Evolutionary conservation across 2,888 invertebrate genomes (phyloP).

Genomic region (Meteorus cinctellus): DNA sequence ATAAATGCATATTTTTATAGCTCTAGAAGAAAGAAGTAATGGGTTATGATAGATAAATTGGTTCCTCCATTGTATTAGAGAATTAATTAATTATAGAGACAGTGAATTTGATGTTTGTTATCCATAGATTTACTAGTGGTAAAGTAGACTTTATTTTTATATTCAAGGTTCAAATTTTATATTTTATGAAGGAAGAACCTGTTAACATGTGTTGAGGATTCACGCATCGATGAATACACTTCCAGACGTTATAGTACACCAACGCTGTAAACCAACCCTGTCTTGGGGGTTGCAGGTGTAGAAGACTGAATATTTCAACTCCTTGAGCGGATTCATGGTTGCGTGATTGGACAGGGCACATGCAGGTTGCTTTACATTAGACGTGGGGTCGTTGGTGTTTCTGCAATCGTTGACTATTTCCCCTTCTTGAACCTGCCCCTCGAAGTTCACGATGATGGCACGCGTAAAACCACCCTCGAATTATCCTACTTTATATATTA

Average conservation of each 20-base stretch:
- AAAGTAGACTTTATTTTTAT: too few relatives aligned
- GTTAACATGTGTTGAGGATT: constrained; percentile 66
- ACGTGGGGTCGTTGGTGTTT: constrained; percentile 42
- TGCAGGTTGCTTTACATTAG: constrained; percentile 45
- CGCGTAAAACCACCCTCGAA: constrained; percentile 11
- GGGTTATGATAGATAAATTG: too few relatives aligned
- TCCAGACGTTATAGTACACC: constrained; percentile 38
- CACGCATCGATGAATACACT: constrained; percentile 62
- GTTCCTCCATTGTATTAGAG: too few relatives aligned
- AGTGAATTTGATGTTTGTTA: too few relatives aligned
- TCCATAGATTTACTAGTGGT: too few relatives aligned
- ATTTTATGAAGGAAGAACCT: constrained; percentile 17
- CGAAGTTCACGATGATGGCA: background rate
- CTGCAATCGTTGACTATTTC: background rate
- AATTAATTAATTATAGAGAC: too few relatives aligned
- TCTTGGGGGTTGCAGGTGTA: constrained; percentile 73
- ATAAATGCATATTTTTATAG: background rate
- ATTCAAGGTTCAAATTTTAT: background rate
- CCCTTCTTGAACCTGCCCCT: background rate
- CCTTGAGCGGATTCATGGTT: constrained; percentile 70
- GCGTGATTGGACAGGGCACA: constrained; percentile 64
- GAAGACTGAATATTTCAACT: constrained; percentile 32
- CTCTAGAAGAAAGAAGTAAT: too few relatives aligned
- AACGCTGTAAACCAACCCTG: constrained; percentile 53
- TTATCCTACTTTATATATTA: constrained; percentile 23